A percentile compares a stretch with the other conserved stretches of the same genome.
Evolutionary conservation across 2,797 vertebrate species (phyloP).

Genomic region (Sebastes umbrosus): DNA sequence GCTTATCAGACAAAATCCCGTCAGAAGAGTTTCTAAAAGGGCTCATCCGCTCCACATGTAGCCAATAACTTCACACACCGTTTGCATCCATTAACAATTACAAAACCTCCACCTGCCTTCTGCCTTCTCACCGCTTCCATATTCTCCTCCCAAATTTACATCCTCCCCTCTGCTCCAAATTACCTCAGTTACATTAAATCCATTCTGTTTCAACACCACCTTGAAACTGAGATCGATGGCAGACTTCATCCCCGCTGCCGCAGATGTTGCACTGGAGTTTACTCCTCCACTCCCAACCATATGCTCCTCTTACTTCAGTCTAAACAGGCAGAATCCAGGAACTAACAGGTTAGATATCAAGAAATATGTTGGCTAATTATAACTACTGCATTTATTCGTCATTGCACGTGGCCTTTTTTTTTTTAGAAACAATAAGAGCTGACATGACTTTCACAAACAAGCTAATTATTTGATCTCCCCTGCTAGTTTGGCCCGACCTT

Average conservation of each 20-base stretch:
- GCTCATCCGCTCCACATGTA: neutral
- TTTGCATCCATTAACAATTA: slow-evolving; percentile 10
- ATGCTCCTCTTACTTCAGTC: slow-evolving; percentile 14
- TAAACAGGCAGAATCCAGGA: neutral
- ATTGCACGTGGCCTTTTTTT: neutral
- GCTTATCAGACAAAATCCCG: neutral
- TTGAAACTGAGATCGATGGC: slow-evolving; percentile 28
- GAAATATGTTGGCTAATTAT: slow-evolving; percentile 9
- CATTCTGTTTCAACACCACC: slow-evolving; percentile 9
- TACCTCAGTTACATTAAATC: slow-evolving; percentile 19
- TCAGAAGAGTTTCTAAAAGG: neutral
- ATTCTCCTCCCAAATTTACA: neutral
- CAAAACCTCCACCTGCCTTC: slow-evolving; percentile 4
- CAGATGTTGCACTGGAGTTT: slow-evolving; percentile 41
- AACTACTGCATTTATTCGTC: neutral
- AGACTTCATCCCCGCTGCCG: slow-evolving; percentile 8
- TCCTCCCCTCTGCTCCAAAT: neutral
- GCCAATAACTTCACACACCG: neutral
- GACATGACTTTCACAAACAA: slow-evolving; percentile 48
- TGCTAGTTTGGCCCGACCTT: slow-evolving; percentile 61
- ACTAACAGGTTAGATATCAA: slow-evolving; percentile 12
- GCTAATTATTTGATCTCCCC: slow-evolving; percentile 59
- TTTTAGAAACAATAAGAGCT: slow-evolving; percentile 22
- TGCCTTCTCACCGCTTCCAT: neutral
- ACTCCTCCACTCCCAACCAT: neutral